These are phyloP conservation scores for Chamaea fasciata DNA, from an alignment of 2,113 vertebrate genomes.

Conservation along the genomic window DNA sequence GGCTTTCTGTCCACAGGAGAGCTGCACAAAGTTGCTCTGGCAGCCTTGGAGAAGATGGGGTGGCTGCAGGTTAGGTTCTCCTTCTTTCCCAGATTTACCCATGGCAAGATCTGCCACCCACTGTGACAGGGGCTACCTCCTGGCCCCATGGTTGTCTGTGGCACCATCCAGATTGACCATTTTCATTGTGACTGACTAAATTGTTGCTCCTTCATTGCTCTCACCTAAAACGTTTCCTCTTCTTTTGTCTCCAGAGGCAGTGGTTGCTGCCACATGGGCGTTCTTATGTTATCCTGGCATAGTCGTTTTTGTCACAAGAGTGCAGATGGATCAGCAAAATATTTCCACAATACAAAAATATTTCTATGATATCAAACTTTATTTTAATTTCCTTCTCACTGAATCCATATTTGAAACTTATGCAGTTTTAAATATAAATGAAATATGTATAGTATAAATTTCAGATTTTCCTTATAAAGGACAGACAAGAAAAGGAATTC, in stretches of 20 bases:
- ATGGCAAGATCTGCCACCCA: background rate
- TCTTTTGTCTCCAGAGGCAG: background rate
- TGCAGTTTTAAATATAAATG: background rate
- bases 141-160: fast-evolving
- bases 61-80: background rate
- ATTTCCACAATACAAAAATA: background rate
- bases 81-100: background rate
- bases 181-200: background rate
- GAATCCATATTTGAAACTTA: background rate
- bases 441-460: background rate
- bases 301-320: background rate
- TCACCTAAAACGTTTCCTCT: background rate
- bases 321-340: background rate
- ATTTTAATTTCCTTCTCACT: background rate
- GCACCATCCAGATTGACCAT: background rate
- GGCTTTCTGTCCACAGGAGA: background rate
- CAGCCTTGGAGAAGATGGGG: background rate
- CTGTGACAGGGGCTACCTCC: background rate
- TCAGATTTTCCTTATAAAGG: background rate
- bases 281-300: background rate
- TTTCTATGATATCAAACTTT: background rate
- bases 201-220: background rate
- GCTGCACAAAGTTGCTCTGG: background rate
- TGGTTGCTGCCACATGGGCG: fast-evolving
- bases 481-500: background rate